Base-by-base conservation (phyloP, 1,140 invertebrate genomes). In the Calliphora vicina region DNA sequence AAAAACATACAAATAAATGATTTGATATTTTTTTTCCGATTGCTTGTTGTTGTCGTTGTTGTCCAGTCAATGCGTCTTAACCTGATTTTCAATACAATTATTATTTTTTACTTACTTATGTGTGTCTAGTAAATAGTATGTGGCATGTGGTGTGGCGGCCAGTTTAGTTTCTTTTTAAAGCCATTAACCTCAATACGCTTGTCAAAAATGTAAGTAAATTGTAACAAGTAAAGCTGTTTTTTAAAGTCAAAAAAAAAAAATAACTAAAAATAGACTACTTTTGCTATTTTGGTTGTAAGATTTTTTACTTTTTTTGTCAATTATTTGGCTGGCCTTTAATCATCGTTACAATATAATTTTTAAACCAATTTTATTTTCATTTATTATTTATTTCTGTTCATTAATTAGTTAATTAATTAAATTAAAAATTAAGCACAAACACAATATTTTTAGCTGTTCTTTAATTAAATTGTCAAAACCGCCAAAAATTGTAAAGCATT, bases 111-210 rank as follows among this genome's bases (percentile, higher is more conserved):
- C 50, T 57, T 57, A 1, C 50, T n/a, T 17, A 6, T 57, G n/a
- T 67, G 23, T 23, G n/a, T 67, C n/a, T 67, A 67, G 4, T 23
- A 9, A 2, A 50, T 50, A 43, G 13, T 50, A 17, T 61, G 50
- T 67, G 61, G 15, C 25, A 29, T 76, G n/a, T 76, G 35, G 20
- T 42, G 17, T 76, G 73, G 26, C 29, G 73, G 74, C 20, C 74
- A 78, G 9, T 43, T 17, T 29, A n/a, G 27, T 29, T 74, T 35
- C 35, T 43, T 43, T 78, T 78, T 23, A 15, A 42, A 78, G 35
- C 74, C 74, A 78, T 78, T 78, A 78, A 78, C 74, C 74, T 78
- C 74, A 78, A 78, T 78, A 25, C 20, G 23, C 12, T 78, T 78
- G 29, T 76, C n/a, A 42, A 76, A 42, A 76, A 20, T 12, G n/a